phyloP scores from a whole-genome alignment of 2,888 invertebrate genomes.

The Hedya salicella region DNA sequence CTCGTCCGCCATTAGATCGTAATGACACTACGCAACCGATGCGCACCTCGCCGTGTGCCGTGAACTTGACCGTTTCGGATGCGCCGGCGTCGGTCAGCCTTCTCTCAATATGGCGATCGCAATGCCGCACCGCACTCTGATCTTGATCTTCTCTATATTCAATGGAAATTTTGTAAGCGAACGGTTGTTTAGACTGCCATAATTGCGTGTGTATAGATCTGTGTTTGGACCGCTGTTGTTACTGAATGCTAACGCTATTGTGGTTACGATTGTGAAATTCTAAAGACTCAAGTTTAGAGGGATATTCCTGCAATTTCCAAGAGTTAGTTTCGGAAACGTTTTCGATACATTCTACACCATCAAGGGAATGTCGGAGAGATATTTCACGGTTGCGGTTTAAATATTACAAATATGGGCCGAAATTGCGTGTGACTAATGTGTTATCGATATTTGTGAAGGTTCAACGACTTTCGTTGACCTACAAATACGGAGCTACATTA shows the following conservation, averaged over 20 bases:
- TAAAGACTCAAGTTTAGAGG: neutral
- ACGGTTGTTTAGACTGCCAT: constrained; percentile 21
- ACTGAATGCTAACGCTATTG: neutral
- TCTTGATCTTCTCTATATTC: constrained; percentile 57
- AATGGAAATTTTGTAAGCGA: constrained; percentile 37
- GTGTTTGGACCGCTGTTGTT: constrained; percentile 9
- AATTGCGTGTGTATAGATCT: constrained; percentile 12
- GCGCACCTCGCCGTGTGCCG: constrained; percentile 55
- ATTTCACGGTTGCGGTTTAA: constrained; percentile 3
- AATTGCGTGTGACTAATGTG: constrained; percentile 36
- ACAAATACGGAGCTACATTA: constrained; percentile 43
- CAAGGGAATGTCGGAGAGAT: neutral
- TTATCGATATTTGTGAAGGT: constrained; percentile 48
- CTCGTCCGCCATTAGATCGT: constrained; percentile 32
- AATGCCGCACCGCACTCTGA: constrained; percentile 49
- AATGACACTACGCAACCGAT: constrained; percentile 48
- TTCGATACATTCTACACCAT: constrained; percentile 15
- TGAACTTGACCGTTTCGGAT: constrained; percentile 81
- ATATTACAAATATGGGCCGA: constrained; percentile 21
- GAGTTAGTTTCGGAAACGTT: neutral
- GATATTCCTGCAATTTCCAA: constrained; percentile 18
- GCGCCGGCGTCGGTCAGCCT: constrained; percentile 68
- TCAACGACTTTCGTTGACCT: constrained; percentile 48
- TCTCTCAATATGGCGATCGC: constrained; percentile 57
- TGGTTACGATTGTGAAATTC: neutral